Evolutionary conservation across 2,797 vertebrate species (phyloP), one percentile per base, ranked within the genome.

Genomic region (Centropyge bicolor): DNA sequence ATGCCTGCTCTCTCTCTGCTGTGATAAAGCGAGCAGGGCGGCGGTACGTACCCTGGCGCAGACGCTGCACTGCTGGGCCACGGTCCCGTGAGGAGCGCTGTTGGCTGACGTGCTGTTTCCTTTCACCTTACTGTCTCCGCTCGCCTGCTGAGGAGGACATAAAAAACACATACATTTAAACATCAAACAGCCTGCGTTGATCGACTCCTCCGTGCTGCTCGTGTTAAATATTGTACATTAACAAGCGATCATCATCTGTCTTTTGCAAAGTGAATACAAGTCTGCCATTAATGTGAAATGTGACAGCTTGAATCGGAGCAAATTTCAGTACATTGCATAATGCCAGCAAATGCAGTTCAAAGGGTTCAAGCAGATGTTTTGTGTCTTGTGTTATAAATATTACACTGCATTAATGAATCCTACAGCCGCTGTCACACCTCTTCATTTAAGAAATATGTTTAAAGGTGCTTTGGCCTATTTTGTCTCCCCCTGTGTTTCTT

Each of bases 11-110:
- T 24, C 6, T 52, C 55, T 24, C 6, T 59, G 40, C 19, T 35
- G 27, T 38, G 66, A 59, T 75, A 24, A 40, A 61, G 17, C 14
- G 52, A 86, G 46, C 31, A 7, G 70, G 41, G 69, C 16, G 3
- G 6, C 16, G 38, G 48, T 8, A 76, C 94, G 54, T 94, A 95
- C 95, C 95, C 88, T 85, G 85, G 93, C 95, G 79, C 95, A 94
- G 89, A 87, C 94, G 43, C 92, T 95, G 93, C 91, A 93, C 78
- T 92, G 89, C 80, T 91, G 92, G 48, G 82, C 90, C 38, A 79
- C 65, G 16, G 82, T 94, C 62, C 89, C 91, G 38, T 92, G 95
- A 57, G 95, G 88, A 52, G 94, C 90, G 40, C 92, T 92, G 84
- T 92, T 83, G 66, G 91, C 76, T 71, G 90, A 85, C 75, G 74